Evolutionary conservation across 64 coral and sea anemone species (phyloP), one percentile per base, ranked within the genome.

Genomic region (Montipora capricornis): DNA sequence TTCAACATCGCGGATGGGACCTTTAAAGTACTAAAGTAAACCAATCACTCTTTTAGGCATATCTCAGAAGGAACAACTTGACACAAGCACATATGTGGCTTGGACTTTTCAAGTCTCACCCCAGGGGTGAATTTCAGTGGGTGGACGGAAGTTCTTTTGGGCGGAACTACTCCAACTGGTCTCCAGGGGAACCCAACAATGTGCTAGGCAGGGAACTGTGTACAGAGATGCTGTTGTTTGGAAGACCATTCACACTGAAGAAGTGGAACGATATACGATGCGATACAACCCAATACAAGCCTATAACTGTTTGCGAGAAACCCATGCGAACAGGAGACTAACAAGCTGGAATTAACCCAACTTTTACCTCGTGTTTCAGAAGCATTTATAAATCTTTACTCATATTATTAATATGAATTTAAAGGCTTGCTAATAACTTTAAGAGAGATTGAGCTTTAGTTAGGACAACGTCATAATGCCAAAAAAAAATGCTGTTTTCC

Each of bases 251-350:
- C 44, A 11, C 4, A 20, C 37, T 66, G 24, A 66, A 49, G 6
- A 85, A 49, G 62, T 85, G 82, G 82, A 85, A 69, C 45, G 82
- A 69, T 70, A 8, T 85, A 8, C 47, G 45, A 64, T 84, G 81
- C 13, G 44, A 84, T 6, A 66, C 13, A 15, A 6, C 81, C 0
- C 2, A 61, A 46, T 70, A 70, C 62, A 85, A 69, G 45, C 4
- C 64, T 8, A 70, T 85, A 8, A 70, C 82, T 0, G 19, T 85
- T 11, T 85, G 82, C 8, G 82, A 85, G 82, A 85, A 85, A 49
- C 15, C 62, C 19, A 48, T 84, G 3, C 4, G 45, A 20, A 24
- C 47, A 12, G 62, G 62, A n/a, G 82, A 68, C 1, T 85, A 71
- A 69, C 29, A 29, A 29, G 29, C 29, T 0, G 29, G 29, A 29